Evolutionary conservation across 1,140 invertebrate species (phyloP).

Genomic region (Anoplolepis gracilipes): DNA sequence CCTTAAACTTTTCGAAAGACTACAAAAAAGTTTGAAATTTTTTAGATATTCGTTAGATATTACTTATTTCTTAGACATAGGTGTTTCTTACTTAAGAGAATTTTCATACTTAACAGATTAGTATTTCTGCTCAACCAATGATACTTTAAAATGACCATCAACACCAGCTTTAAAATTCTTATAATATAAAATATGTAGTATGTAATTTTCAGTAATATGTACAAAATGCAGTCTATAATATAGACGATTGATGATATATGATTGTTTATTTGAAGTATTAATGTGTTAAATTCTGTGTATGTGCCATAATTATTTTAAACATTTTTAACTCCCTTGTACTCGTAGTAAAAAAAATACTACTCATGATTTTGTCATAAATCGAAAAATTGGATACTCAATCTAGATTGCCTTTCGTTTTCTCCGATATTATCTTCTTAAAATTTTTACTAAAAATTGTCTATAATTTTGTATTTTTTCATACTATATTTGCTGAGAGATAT

Average conservation of each 20-base stretch:
- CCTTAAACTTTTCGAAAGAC: no score
- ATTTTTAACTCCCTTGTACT: background rate
- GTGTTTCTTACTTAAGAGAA: conserved; percentile 9
- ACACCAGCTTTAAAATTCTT: background rate
- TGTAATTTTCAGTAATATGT: conserved; percentile 4
- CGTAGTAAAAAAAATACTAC: no score
- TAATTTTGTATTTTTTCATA: background rate
- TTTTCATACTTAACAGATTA: conserved; percentile 8
- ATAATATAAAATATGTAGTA: conserved; percentile 3
- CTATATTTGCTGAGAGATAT: background rate
- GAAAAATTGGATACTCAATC: background rate
- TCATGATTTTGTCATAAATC: background rate
- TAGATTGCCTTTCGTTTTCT: background rate
- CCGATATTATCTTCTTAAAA: no score
- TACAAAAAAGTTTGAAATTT: no score
- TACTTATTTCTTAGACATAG: background rate
- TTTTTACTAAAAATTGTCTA: background rate
- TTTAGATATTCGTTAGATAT: background rate
- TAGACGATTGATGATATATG: background rate
- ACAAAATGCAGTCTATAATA: conserved; percentile 34
- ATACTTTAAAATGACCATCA: background rate
- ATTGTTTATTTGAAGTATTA: conserved; percentile 35
- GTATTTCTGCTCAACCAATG: background rate
- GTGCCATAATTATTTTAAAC: conserved; percentile 2
- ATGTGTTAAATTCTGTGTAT: background rate